Percentiles rank a stretch among this genome's conserved stretches.
These are phyloP conservation scores for Drosophila tripunctata DNA, from an alignment of 2,888 invertebrate species.

Conservation along the genomic window DNA sequence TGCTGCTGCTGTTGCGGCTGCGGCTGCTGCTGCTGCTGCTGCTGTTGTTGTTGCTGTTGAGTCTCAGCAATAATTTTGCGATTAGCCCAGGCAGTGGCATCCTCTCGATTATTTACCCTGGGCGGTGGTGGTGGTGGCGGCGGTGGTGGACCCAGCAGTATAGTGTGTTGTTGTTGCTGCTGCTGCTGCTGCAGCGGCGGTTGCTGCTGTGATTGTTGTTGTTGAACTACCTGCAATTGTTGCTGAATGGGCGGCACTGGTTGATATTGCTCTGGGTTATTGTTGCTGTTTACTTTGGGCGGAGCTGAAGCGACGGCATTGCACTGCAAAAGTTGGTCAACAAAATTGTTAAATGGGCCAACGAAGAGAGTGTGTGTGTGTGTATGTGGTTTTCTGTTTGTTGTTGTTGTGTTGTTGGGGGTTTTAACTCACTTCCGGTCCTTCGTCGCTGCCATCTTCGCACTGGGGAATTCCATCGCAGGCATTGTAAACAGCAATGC, in stretches of 20 bases:
- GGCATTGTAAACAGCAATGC: slow-evolving; percentile 97
- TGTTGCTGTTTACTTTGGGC: slow-evolving; percentile 44
- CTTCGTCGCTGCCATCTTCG: slow-evolving; percentile 96
- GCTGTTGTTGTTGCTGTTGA: slow-evolving; percentile 52
- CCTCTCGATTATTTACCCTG: slow-evolving; percentile 82
- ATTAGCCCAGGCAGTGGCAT: slow-evolving; percentile 82
- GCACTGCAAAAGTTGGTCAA: slow-evolving; percentile 65
- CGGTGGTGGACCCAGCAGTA: slow-evolving; percentile 63
- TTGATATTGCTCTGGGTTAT: slow-evolving; percentile 64
- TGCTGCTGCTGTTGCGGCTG: slow-evolving; percentile 45
- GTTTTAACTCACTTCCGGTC: slow-evolving; percentile 87
- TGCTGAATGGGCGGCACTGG: slow-evolving; percentile 56
- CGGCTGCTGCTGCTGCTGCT: slow-evolving; percentile 55
- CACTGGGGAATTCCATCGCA: slow-evolving; percentile 97
- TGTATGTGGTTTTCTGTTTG: not conserved
- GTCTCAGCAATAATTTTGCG: slow-evolving; percentile 77
- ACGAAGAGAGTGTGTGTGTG: too few relatives aligned
- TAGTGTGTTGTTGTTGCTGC: slow-evolving; percentile 57
- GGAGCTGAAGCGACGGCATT: slow-evolving; percentile 64
- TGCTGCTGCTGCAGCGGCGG: slow-evolving; percentile 52
- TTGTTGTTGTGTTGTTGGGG: too few relatives aligned
- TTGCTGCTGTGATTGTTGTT: slow-evolving; percentile 42
- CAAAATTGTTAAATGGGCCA: slow-evolving; percentile 8
- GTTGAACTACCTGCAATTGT: slow-evolving; percentile 57
- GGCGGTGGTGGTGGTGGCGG: slow-evolving; percentile 69